Conservation (phyloP, 2,797 vertebrate genomes). For the Sebastolobus altivelis region DNA sequence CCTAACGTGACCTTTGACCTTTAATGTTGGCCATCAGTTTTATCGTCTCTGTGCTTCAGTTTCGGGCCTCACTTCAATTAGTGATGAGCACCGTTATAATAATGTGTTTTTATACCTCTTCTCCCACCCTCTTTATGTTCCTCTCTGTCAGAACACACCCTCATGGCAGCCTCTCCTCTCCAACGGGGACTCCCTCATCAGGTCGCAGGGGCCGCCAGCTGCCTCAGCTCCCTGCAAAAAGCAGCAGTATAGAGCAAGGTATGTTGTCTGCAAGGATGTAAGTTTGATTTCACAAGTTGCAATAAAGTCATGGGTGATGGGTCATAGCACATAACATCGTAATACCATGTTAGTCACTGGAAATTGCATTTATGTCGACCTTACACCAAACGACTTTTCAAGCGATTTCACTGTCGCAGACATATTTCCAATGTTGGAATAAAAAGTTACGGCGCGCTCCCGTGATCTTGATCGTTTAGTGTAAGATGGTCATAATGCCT, state of each 20-base stretch:
- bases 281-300: not conserved
- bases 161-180: constrained; percentile 89
- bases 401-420: too few relatives aligned
- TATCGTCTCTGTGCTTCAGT: constrained; percentile 13
- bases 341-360: not conserved
- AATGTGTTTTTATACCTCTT: not conserved
- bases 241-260: constrained; percentile 97
- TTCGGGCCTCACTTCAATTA: not conserved
- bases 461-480: too few relatives aligned
- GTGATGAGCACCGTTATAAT: not conserved
- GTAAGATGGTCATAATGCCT: too few relatives aligned
- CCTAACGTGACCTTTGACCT: constrained; percentile 43
- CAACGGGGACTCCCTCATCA: constrained; percentile 87
- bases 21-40: not conserved
- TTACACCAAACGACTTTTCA: too few relatives aligned
- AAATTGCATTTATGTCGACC: not conserved
- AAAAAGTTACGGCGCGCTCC: too few relatives aligned
- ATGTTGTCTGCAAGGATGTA: not conserved
- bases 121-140: constrained; percentile 22
- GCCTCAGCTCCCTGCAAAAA: constrained; percentile 94
- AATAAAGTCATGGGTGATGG: not conserved
- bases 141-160: constrained; percentile 84
- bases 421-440: too few relatives aligned
- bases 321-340: not conserved
- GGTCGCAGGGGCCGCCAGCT: constrained; percentile 93